Base-by-base conservation (phyloP, 1,140 invertebrate species). In the Nephotettix cincticeps region DNA sequence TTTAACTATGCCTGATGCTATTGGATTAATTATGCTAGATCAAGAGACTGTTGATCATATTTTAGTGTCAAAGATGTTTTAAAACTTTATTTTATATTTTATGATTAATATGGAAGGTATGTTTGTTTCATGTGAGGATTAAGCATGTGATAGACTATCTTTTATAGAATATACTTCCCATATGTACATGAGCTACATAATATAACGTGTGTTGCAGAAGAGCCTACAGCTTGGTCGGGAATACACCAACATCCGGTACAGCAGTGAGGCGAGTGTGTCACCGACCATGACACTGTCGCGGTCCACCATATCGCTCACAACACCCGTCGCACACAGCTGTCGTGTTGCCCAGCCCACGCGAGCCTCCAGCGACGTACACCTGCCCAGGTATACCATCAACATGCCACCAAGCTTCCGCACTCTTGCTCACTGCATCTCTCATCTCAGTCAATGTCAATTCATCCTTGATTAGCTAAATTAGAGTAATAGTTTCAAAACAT, bases 211-310 rank as follows among this genome's bases (percentile, higher is more conserved):
- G 47, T 79, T 79, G 77, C 73, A 94, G 90, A 92, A 91, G 86
- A 91, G 88, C 73, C 81, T 92, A 51, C 90, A 93, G 78, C 83
- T 92, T 51, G 94, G 94, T 1, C 84, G 93, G 74, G 95, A 96
- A 80, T 97, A 97, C 80, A 95, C 93, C 30, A 97, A 97, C 82
- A 97, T 97, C 76, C 85, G 88, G 74, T 92, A 89, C 74, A 72
- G 72, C 13, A 75, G 73, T 32, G 76, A 76, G 32, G 58, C 43
- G 21, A 63, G 36, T 14, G 63, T 28, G 1, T 47, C 36, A n/a
- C 70, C 47, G 21, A 73, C 72, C 23, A 51, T 73, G n/a, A 68
- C 68, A 71, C 43, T 76, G 45, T 75, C 71, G 25, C 72, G 74
- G 19, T 75, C 74, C 19, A 76, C 75, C 14, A 76, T 74, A 13